These are phyloP conservation scores for Craterocephalus amniculus DNA, from an alignment of 2,797 vertebrate genomes.

Conservation along the genomic window DNA sequence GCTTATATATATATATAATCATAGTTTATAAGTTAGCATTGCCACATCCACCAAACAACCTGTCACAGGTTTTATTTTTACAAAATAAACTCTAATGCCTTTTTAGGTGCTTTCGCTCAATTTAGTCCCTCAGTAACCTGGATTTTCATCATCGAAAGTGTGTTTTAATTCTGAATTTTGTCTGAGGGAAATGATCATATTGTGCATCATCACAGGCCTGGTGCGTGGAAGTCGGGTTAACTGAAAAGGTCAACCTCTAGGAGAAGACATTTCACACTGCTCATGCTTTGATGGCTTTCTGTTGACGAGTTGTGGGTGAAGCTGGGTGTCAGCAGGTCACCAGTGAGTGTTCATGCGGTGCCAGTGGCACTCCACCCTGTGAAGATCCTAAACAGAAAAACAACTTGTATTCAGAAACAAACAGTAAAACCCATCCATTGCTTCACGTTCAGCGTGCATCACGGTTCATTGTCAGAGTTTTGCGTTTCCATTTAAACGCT, in stretches of 20 bases:
- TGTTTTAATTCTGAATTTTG: not conserved
- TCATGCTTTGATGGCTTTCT: slow-evolving; percentile 15
- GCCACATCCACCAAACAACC: not conserved
- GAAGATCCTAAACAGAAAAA: not conserved
- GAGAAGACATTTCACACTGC: slow-evolving; percentile 2
- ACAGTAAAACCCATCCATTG: not conserved
- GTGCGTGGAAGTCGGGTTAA: not conserved
- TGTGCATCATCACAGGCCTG: not conserved
- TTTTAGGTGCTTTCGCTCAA: not conserved
- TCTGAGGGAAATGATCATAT: not conserved
- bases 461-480: not conserved
- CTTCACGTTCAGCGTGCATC: not conserved
- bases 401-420: not conserved
- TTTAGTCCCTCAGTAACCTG: not conserved
- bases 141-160: not conserved
- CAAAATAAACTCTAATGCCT: not conserved
- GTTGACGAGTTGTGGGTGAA: slow-evolving; percentile 35
- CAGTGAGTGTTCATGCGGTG: not conserved
- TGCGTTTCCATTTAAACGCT: not conserved
- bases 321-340: slow-evolving; percentile 38
- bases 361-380: slow-evolving; percentile 35
- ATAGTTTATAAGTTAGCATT: not conserved
- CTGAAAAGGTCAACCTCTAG: slow-evolving; percentile 4
- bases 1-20: not conserved
- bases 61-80: not conserved